Base-by-base conservation (phyloP, 2,797 vertebrate genomes). In the Myotis planiceps region DNA sequence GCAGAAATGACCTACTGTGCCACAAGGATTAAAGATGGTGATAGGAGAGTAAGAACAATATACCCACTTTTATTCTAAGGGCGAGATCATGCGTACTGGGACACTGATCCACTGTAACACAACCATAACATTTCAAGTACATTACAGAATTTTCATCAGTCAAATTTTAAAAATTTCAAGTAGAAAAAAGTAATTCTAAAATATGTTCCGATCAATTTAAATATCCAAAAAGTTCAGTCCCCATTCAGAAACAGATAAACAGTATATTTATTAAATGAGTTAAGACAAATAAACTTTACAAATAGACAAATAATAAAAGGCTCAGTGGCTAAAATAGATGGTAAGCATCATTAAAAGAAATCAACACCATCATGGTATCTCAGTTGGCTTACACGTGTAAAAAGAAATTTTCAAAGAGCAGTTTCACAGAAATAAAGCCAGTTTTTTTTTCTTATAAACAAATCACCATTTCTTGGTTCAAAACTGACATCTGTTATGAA, bases 261-360 rank as follows among this genome's bases (percentile, higher is more conserved):
- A 99, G 98, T 98, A 98, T 98, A 99, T 99, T 99, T 99, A 98
- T 99, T 98, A 98, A 99, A 98, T 98, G 97, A 98, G 97, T 98
- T 97, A 98, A 98, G 97, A 98, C 98, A 98, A 98, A 98, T 98
- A 98, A 98, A 98, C 98, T 98, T 99, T 99, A 99, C 98, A 99
- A 98, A 98, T 98, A 98, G 98, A 98, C 98, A 98, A 98, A 98
- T 98, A 99, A 98, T 97, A 96, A 98, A 98, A 98, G 98, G 98
- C 98, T 98, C 98, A 98, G 96, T 97, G 98, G 95, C 97, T 98
- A 92, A 98, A 97, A 97, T 91, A 96, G 97, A 97, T 96, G 97
- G 97, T 98, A 98, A 98, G 96, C 96, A 98, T 98, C 98, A 97
- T 94, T 88, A 95, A 96, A 98, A 98, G 97, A 98, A 97, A 97